These are phyloP conservation scores for Anseranas semipalmata DNA, from an alignment of 2,113 vertebrate species.

Conservation along the genomic window DNA sequence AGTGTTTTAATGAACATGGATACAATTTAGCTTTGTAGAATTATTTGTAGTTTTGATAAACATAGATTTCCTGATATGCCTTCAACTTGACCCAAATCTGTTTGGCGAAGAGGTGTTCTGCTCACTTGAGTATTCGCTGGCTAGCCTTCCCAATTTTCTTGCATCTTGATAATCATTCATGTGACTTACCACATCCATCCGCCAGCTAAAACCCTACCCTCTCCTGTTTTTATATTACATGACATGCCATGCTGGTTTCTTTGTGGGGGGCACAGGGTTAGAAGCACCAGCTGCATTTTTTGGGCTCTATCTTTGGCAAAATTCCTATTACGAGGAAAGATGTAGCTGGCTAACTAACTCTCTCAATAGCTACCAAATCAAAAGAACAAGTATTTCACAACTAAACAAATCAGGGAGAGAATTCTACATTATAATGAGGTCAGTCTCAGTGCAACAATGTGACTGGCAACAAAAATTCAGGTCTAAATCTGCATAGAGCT, in stretches of 20 bases:
- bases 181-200: rapidly evolving
- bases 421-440: not conserved
- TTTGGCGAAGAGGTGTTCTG: not conserved
- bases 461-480: not conserved
- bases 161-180: not conserved
- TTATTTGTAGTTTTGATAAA: not conserved
- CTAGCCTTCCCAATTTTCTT: not conserved
- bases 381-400: not conserved
- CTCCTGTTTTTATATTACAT: not conserved
- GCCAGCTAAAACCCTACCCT: not conserved
- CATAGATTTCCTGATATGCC: not conserved
- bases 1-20: not conserved
- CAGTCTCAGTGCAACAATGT: not conserved
- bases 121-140: not conserved
- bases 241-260: not conserved
- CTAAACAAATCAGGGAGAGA: not conserved
- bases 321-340: not conserved
- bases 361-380: not conserved
- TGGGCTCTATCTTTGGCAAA: not conserved
- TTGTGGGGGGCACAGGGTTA: not conserved
- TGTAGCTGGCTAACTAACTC: not conserved
- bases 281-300: not conserved
- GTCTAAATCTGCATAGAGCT: not conserved
- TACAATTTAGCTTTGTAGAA: not conserved
- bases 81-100: not conserved